Base-by-base conservation (phyloP, 2,113 vertebrate genomes). In the Guaruba guarouba region DNA sequence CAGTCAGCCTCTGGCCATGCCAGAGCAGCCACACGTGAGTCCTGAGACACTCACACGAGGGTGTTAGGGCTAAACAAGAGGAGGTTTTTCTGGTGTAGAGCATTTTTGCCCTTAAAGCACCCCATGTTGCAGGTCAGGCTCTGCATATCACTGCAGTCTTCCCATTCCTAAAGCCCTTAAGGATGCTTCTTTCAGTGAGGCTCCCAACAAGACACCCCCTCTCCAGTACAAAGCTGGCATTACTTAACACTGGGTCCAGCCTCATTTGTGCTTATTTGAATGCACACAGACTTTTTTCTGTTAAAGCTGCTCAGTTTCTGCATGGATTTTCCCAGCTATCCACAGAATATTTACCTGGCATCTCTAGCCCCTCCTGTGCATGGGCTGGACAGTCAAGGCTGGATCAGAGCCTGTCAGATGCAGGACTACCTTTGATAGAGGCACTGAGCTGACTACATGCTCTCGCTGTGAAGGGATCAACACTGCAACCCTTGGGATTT, bases 401-500 rank as follows among this genome's bases (percentile, higher is more conserved):
- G 48, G 39, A 78, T 24, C 19, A 64, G 43, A 51, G 62, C 31
- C 49, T 31, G 2, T 14, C 41, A 75, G 39, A 13, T 2, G 2
- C 35, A 29, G 54, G 41, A 25, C 28, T 19, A 6, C 33, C 51
- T 71, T 62, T 54, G 24, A 6, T 61, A 41, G 44, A 37, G 3
- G 3, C 44, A 7, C 18, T 68, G 75, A 81, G 62, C 28, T 2
- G 1, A 19, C 37, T 31, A 17, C 15, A 5, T 1, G 1, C 14
- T 57, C 25, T 43, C 6, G 5, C 14, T 7, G 3, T 1, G 17
- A 61, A 6, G 7, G 35, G 44, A 13, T 4, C 12, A 67, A 33
- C 0, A 1, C 52, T 35, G 37, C 2, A 3, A 27, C 12, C 11
- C 11, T 39, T 11, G 15, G 8, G 24, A 46, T 23, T 74, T 9